These are phyloP conservation scores for Mesocricetus auratus DNA, from an alignment of 2,113 vertebrate genomes.

Conservation along the genomic window DNA sequence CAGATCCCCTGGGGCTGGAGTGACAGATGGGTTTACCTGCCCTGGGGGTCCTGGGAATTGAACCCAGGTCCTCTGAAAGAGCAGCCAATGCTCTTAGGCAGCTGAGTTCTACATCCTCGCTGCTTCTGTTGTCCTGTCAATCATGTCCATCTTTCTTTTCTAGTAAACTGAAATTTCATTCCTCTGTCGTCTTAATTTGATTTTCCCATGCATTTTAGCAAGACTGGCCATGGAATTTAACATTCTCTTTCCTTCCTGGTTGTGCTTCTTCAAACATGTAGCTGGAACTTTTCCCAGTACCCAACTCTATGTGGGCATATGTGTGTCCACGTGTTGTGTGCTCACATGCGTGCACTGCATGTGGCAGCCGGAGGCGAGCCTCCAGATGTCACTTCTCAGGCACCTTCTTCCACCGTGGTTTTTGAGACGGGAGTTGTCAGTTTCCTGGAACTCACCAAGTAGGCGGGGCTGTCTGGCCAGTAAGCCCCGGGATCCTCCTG, in stretches of 20 bases:
- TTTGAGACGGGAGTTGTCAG: background rate
- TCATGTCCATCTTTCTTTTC: background rate
- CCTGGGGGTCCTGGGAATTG: background rate
- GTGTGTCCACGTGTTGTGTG: background rate
- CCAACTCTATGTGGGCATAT: background rate
- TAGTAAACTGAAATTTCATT: background rate
- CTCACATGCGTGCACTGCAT: too few relatives aligned
- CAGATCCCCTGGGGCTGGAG: background rate
- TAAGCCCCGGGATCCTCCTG: background rate
- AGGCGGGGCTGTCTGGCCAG: background rate
- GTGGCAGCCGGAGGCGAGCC: background rate
- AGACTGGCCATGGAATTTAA: background rate
- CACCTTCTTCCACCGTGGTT: background rate
- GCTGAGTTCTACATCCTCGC: background rate
- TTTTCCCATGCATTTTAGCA: slow-evolving; percentile 37
- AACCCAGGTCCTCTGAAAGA: background rate
- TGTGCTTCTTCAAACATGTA: background rate
- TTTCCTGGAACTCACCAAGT: background rate
- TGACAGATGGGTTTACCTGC: background rate
- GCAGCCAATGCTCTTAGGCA: background rate
- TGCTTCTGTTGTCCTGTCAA: background rate
- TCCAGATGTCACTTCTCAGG: background rate
- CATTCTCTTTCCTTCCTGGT: background rate
- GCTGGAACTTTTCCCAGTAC: background rate
- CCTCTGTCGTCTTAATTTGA: background rate